These are phyloP conservation scores for Caradrina clavipalpis DNA, from an alignment of 2,888 invertebrate genomes.

Conservation along the genomic window DNA sequence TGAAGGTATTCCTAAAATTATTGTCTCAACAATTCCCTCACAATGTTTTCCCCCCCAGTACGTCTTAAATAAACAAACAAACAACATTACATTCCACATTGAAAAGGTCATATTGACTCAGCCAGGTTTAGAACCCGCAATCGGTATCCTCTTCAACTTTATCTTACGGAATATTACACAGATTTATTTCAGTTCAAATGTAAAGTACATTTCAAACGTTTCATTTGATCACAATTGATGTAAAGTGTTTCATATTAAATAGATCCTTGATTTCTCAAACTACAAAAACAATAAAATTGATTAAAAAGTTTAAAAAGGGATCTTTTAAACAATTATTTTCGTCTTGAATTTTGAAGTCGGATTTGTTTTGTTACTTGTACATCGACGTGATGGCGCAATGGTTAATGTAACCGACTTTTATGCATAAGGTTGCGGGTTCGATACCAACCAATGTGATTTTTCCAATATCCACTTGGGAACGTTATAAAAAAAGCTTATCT, in stretches of 20 bases:
- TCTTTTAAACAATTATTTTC: not conserved
- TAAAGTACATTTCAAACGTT: not conserved
- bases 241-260: not conserved
- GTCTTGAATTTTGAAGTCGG: not conserved
- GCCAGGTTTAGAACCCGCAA: not conserved
- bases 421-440: too few species aligned
- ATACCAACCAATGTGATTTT: too few species aligned
- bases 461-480: too few species aligned
- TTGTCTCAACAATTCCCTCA: not conserved
- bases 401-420: too few species aligned
- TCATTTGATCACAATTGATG: conserved; percentile 1
- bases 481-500: too few species aligned
- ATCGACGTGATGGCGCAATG: not conserved
- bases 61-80: not conserved
- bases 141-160: not conserved
- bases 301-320: not conserved
- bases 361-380: not conserved
- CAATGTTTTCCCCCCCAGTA: not conserved
- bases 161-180: not conserved
- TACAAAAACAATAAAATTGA: not conserved
- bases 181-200: not conserved
- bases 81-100: not conserved
- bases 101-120: not conserved
- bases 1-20: not conserved
- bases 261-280: not conserved